Evolutionary conservation across 2,888 invertebrate genomes (phyloP), one percentile per base, ranked within the genome.

Genomic region (Sphinx pinastri): DNA sequence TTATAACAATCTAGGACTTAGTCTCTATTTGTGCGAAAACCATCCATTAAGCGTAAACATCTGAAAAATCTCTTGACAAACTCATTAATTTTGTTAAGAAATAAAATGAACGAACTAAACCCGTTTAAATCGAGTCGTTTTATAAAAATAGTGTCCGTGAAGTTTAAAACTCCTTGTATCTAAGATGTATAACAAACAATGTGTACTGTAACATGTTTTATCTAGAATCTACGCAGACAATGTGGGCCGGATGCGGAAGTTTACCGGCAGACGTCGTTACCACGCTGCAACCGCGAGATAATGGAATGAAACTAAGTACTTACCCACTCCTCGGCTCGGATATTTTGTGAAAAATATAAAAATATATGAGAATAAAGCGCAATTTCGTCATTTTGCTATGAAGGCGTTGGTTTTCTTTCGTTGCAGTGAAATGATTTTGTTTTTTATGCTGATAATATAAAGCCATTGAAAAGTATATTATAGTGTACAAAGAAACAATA

Each of bases 211-310:
- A 75, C 73, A 75, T 79, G 71, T 77, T 77, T 74, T 75, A 76
- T 74, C 75, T 72, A 45, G 72, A 71, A 72, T 73, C 77, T 71
- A 74, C 63, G 57, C 69, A 78, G 73, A 77, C 76, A 79, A 77
- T 77, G 74, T 68, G 73, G 66, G 63, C 68, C 68, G 67, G 60
- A 51, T 63, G 47, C 71, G 73, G 70, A 72, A 73, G 73, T 73
- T 75, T 63, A 49, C 63, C 63, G 49, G 76, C 72, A 72, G 67
- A 74, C 72, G 71, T 75, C 74, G 72, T 76, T 73, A 77, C 77
- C 75, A 76, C 75, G 72, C 74, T 77, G 79, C 76, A 75, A 69
- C 76, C 75, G 76, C 75, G 77, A 76, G 77, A 81, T 81, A 81
- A 79, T 79, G 77, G 73, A 77, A 78, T 75, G 72, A 69, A 77